phyloP scores from a whole-genome alignment of 92 coral and sea anemone species.

The Heteractis magnifica region DNA sequence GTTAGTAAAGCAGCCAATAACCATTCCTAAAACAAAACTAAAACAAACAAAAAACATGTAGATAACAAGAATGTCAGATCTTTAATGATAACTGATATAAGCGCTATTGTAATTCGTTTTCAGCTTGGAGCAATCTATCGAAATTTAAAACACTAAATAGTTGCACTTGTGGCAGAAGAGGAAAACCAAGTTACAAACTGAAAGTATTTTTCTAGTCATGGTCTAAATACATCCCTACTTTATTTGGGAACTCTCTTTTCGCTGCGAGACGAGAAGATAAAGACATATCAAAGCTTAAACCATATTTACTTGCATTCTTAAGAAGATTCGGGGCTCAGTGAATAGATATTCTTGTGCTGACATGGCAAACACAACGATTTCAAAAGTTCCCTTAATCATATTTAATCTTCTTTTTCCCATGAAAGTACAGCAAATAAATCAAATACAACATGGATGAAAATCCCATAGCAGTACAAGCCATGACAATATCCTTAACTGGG shows the following conservation, averaged over 20 bases:
- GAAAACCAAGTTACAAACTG: not conserved
- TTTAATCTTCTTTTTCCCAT: slow-evolving; percentile 77
- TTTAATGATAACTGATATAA: too few species aligned
- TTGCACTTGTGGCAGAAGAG: not conserved
- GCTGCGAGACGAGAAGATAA: not conserved
- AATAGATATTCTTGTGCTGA: too few species aligned
- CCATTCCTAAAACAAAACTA: not conserved
- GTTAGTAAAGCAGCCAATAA: not conserved
- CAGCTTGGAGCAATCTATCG: too few species aligned
- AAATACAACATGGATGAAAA: slow-evolving; percentile 65
- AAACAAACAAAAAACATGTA: too few species aligned
- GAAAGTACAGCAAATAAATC: slow-evolving; percentile 69
- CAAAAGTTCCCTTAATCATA: slow-evolving; percentile 35
- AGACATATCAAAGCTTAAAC: not conserved
- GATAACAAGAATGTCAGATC: too few species aligned
- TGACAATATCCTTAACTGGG: slow-evolving; percentile 83
- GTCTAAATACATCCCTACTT: not conserved
- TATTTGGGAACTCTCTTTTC: not conserved
- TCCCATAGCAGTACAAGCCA: slow-evolving; percentile 90
- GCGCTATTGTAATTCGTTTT: too few species aligned
- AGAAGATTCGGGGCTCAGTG: not conserved
- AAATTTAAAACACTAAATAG: too few species aligned
- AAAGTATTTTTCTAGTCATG: too few species aligned
- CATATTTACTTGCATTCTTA: not conserved
- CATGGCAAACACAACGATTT: not conserved